phyloP scores from a whole-genome alignment of 1,140 invertebrate species.

The Camponotus vicinus region DNA sequence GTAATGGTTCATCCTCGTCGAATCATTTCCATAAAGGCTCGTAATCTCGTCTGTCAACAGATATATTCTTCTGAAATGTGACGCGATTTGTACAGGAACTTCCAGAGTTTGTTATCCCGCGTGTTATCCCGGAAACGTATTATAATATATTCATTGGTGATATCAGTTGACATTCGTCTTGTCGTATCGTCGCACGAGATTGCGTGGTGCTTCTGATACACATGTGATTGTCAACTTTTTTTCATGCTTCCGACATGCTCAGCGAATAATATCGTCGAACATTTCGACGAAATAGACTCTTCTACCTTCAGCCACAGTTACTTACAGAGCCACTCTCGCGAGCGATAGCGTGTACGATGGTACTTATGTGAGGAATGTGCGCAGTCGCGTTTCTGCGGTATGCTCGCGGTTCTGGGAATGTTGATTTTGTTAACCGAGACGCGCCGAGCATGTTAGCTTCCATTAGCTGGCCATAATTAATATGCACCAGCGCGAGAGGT shows the following conservation, averaged over 20 bases:
- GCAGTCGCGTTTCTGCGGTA: conserved; percentile 16
- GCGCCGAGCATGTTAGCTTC: conserved; percentile 28
- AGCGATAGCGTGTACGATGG: not conserved
- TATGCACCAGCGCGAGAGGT: conserved; percentile 55
- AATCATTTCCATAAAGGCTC: not conserved
- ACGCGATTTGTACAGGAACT: not conserved
- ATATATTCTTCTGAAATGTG: not conserved
- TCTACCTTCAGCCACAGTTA: not conserved
- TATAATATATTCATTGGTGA: conserved; percentile 27
- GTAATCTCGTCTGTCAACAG: not conserved
- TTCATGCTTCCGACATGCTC: not conserved
- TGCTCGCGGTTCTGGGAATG: not conserved
- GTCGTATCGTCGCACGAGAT: not conserved
- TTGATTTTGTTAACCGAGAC: conserved; percentile 33
- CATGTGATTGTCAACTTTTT: not conserved
- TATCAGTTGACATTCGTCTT: conserved; percentile 29
- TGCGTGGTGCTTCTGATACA: not conserved
- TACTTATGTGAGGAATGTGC: not conserved
- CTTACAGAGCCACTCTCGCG: not conserved
- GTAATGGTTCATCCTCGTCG: no score
- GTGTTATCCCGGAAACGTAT: conserved; percentile 38
- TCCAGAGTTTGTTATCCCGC: conserved; percentile 1
- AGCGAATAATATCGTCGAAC: not conserved
- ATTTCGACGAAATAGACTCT: not conserved
- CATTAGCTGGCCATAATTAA: conserved; percentile 61